phyloP scores from a whole-genome alignment of 2,113 vertebrate species.

The Sminthopsis crassicaudata region DNA sequence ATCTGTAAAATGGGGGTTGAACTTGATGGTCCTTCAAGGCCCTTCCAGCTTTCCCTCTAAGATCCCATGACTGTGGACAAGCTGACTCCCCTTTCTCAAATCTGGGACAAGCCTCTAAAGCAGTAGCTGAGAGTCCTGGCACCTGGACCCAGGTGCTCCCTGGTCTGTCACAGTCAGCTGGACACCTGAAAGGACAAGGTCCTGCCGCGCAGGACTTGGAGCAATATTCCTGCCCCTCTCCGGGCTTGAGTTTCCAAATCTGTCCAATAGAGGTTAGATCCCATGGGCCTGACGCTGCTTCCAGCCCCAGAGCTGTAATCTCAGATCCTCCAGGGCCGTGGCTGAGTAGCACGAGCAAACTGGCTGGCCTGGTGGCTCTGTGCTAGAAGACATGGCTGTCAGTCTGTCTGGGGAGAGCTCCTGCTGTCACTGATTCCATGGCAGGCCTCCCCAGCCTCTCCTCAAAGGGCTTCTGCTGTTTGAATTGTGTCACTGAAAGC shows the following conservation, averaged over 20 bases:
- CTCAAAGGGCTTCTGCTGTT: slow-evolving; percentile 38
- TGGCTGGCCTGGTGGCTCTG: not conserved
- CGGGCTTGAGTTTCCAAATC: not conserved
- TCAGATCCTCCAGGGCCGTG: no score
- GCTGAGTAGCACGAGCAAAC: not conserved
- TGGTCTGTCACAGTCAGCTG: not conserved
- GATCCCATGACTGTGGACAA: no score
- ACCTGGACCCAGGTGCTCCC: not conserved
- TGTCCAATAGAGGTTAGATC: not conserved
- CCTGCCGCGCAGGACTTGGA: not conserved
- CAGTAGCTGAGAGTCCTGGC: not conserved
- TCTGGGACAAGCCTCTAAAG: not conserved
- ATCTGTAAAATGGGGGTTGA: not conserved
- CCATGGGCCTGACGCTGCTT: not conserved
- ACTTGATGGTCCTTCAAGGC: not conserved
- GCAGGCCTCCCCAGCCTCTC: slow-evolving; percentile 13
- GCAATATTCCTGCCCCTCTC: not conserved
- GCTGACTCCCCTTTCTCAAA: not conserved
- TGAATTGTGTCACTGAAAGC: slow-evolving; percentile 64
- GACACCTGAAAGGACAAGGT: not conserved
- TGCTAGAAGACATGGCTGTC: slow-evolving; percentile 36
- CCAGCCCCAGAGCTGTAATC: not conserved
- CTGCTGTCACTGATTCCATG: slow-evolving; percentile 25
- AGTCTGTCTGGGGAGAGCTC: slow-evolving; percentile 36
- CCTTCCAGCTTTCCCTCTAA: not conserved